Conservation (phyloP, 23 tunicate species). For the Diplosoma virens region DNA sequence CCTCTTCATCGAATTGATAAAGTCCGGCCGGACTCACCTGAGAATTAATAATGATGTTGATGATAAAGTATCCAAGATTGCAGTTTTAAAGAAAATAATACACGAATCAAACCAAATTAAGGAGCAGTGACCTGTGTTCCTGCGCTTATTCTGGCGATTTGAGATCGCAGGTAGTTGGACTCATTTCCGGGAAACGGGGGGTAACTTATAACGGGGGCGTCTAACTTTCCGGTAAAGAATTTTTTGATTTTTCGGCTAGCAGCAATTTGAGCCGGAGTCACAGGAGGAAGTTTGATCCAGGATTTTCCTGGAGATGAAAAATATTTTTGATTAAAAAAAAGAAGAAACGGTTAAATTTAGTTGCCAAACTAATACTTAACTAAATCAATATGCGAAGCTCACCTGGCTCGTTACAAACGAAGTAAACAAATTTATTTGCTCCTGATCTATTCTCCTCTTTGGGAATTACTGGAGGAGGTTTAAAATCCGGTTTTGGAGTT, state of each 20-base stretch:
- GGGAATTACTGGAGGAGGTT: constrained; percentile 98
- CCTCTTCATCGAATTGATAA: constrained; percentile 95
- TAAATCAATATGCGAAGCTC: neutral
- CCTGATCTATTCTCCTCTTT: constrained; percentile 89
- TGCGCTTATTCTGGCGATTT: constrained; percentile 92
- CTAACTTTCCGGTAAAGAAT: constrained; percentile 89
- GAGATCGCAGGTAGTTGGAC: constrained; percentile 86
- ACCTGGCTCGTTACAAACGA: constrained; percentile 97
- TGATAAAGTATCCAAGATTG: no score
- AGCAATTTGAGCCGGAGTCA: constrained; percentile 87
- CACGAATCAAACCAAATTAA: neutral
- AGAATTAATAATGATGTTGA: no score
- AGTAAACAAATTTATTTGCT: constrained; percentile 92
- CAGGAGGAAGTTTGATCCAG: constrained; percentile 91
- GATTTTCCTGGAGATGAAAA: constrained; percentile 73
- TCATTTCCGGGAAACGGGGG: constrained; percentile 99
- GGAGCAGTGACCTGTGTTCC: constrained; percentile 71
- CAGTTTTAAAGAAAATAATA: no score
- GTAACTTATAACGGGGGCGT: constrained; percentile 76
- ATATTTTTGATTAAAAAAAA: no score
- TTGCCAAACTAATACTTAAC: no score
- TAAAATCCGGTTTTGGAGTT: constrained; percentile 88
- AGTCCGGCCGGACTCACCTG: constrained; percentile 79
- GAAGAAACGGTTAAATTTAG: no score
- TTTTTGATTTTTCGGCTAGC: constrained; percentile 77